phyloP scores from a whole-genome alignment of 2,113 vertebrate genomes.

The Prunella himalayana region DNA sequence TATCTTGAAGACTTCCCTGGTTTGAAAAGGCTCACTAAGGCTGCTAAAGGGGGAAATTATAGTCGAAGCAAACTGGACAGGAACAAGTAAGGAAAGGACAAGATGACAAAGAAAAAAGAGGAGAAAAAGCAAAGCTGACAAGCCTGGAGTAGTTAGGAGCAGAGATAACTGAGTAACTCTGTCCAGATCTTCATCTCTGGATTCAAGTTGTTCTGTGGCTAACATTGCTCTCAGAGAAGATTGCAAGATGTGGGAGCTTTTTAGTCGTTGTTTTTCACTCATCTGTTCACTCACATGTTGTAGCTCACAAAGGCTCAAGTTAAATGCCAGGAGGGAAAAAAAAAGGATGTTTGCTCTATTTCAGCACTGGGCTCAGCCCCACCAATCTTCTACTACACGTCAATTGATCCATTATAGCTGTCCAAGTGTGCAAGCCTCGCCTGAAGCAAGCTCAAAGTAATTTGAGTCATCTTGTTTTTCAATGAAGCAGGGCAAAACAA shows the following conservation, averaged over 20 bases:
- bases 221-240: background rate
- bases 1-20: background rate
- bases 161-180: background rate
- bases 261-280: background rate
- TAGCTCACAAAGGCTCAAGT: background rate
- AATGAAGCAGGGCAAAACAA: conserved; percentile 42
- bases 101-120: background rate
- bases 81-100: background rate
- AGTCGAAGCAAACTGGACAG: background rate
- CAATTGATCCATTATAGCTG: conserved; percentile 13
- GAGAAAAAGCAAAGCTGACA: background rate
- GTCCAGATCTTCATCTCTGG: background rate
- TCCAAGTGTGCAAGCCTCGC: background rate
- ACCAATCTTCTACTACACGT: background rate
- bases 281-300: background rate
- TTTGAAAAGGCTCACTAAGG: background rate
- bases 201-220: background rate
- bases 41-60: background rate
- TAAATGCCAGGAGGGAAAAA: background rate
- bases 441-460: conserved; percentile 21
- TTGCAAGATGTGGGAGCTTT: background rate
- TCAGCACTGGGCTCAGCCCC: background rate
- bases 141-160: background rate
- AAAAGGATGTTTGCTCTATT: background rate
- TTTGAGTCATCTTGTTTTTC: conserved; percentile 47